Conservation (phyloP, 2,797 vertebrate genomes). For the Telmatherina bonti region DNA sequence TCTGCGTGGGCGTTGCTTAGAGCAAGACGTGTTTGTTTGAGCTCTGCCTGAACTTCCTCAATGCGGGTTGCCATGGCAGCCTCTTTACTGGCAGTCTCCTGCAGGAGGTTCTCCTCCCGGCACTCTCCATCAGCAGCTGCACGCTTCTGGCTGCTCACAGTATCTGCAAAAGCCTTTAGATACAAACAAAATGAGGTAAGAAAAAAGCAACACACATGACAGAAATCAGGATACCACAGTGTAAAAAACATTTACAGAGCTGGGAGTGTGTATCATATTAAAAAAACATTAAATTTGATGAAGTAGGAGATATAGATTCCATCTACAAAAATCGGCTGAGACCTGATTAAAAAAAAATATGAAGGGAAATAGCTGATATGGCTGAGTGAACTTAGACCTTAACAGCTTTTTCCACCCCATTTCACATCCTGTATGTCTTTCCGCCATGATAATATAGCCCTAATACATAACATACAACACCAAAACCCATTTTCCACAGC, state of each 20-base stretch:
- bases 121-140: slow-evolving; percentile 88
- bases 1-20: slow-evolving; percentile 83
- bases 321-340: not conserved
- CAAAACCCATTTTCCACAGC: slow-evolving; percentile 10
- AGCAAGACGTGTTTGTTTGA: slow-evolving; percentile 82
- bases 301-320: slow-evolving; percentile 18
- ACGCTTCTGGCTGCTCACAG: slow-evolving; percentile 87
- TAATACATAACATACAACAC: not conserved
- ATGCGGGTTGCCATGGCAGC: slow-evolving; percentile 85
- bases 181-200: slow-evolving; percentile 37
- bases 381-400: slow-evolving; percentile 15
- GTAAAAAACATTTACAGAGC: not conserved
- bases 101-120: slow-evolving; percentile 86
- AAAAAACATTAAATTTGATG: slow-evolving; percentile 12
- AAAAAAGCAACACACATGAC: not conserved
- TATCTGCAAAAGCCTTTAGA: slow-evolving; percentile 85
- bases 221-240: slow-evolving; percentile 1
- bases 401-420: slow-evolving; percentile 10
- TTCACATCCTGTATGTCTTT: not conserved
- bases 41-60: slow-evolving; percentile 85
- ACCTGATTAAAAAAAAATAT: too few species aligned
- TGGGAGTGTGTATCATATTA: slow-evolving; percentile 4
- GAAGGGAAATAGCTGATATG: slow-evolving; percentile 11
- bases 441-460: not conserved
- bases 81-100: slow-evolving; percentile 89